Conservation (phyloP, 1,140 invertebrate species). For the Coboldia fuscipes region DNA sequence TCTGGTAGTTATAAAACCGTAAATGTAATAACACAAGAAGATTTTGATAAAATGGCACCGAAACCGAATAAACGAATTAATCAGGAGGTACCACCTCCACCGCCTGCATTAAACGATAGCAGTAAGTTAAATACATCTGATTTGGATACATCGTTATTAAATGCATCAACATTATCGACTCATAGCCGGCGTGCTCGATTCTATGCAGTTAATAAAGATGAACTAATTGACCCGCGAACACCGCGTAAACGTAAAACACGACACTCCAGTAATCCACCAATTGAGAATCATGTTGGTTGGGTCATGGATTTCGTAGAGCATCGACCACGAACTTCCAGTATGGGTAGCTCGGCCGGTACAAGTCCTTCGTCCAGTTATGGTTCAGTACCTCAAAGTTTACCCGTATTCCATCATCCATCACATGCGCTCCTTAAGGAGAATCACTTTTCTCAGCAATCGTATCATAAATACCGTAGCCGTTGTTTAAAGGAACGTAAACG, state of each 20-base stretch:
- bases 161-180: constrained; percentile 11
- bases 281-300: constrained; percentile 95
- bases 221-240: constrained; percentile 36
- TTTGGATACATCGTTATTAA: constrained; percentile 12
- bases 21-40: constrained; percentile 73
- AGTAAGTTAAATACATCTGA: too few relatives aligned
- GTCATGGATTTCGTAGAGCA: constrained; percentile 79
- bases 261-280: constrained; percentile 77
- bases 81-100: constrained; percentile 54
- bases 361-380: constrained; percentile 55
- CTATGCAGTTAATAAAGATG: constrained; percentile 84
- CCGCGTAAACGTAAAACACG: constrained; percentile 75
- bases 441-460: constrained; percentile 91
- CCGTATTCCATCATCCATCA: constrained; percentile 88
- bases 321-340: constrained; percentile 48
- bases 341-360: constrained; percentile 48
- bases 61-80: constrained; percentile 35
- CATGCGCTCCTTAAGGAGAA: constrained; percentile 91
- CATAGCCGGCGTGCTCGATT: constrained; percentile 40
- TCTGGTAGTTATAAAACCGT: constrained; percentile 57
- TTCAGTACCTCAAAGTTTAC: constrained; percentile 59
- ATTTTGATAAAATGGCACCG: constrained; percentile 62
- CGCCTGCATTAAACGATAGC: constrained; percentile 40
- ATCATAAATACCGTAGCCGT: constrained; percentile 82
- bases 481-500: constrained; percentile 87